Conservation (phyloP, 23 tunicate species). For the Trididemnum miniatum region DNA sequence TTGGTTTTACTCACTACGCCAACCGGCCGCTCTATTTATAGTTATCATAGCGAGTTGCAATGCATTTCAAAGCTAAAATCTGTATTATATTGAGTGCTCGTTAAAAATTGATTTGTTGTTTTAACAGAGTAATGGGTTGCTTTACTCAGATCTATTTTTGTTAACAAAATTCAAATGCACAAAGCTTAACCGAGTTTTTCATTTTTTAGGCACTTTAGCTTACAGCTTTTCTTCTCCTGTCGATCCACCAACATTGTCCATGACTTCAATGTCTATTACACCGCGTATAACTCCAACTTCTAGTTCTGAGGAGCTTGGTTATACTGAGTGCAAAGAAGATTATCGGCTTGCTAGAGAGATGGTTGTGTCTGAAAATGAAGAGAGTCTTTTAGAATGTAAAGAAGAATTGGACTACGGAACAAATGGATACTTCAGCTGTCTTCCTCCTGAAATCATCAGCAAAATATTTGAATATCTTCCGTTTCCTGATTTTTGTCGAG, state of each 20-base stretch:
- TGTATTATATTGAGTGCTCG: too few relatives aligned
- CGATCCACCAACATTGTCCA: slow-evolving; percentile 57
- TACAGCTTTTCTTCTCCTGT: slow-evolving; percentile 70
- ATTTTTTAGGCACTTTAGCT: slow-evolving; percentile 52
- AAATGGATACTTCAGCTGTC: slow-evolving; percentile 57
- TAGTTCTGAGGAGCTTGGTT: slow-evolving; percentile 45
- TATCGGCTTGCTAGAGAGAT: neutral
- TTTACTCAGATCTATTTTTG: too few relatives aligned
- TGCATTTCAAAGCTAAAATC: too few relatives aligned
- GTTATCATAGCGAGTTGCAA: too few relatives aligned
- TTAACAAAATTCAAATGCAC: too few relatives aligned
- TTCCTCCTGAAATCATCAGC: slow-evolving; percentile 69
- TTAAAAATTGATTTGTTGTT: too few relatives aligned
- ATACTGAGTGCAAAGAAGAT: slow-evolving; percentile 54
- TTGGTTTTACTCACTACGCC: too few relatives aligned
- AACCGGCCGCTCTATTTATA: too few relatives aligned
- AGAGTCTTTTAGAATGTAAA: neutral
- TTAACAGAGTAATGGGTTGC: too few relatives aligned
- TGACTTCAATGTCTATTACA: slow-evolving; percentile 15
- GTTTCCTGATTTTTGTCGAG: slow-evolving; percentile 77
- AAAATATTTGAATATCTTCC: slow-evolving; percentile 69
- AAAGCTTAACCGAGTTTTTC: too few relatives aligned
- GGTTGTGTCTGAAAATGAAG: neutral
- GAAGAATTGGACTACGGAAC: neutral
- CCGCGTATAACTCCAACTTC: slow-evolving; percentile 33